These are phyloP conservation scores for Tapirus indicus DNA, from an alignment of 2,797 vertebrate genomes.

Conservation along the genomic window DNA sequence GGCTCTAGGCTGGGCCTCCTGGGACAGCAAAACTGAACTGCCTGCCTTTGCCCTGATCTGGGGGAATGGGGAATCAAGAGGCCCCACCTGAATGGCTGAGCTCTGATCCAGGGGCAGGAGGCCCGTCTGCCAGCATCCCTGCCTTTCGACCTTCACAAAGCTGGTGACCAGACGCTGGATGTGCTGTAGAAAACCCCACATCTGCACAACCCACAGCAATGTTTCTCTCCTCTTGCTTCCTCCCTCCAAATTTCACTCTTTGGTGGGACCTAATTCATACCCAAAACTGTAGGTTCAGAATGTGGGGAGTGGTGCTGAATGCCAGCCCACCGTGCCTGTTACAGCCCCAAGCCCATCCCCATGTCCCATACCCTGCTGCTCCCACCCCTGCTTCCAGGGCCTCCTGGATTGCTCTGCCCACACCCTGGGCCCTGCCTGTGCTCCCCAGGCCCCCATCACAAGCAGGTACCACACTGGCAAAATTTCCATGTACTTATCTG, in stretches of 20 bases:
- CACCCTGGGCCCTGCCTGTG: not conserved
- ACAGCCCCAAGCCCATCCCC: not conserved
- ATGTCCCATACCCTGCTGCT: not conserved
- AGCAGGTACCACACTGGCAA: not conserved
- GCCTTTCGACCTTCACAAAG: not conserved
- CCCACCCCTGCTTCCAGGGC: not conserved
- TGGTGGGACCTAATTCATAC: not conserved
- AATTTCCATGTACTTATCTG: not conserved
- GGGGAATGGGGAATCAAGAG: not conserved
- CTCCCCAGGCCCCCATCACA: not conserved
- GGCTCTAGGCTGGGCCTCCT: not conserved
- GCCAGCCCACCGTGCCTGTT: not conserved
- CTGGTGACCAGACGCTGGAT: not conserved
- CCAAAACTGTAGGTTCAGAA: not conserved
- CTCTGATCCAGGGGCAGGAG: not conserved
- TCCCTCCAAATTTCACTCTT: not conserved
- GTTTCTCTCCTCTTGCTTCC: not conserved
- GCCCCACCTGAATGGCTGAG: not conserved
- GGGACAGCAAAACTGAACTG: not conserved
- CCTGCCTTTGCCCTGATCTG: not conserved
- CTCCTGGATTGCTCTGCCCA: not conserved
- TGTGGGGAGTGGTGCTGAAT: not conserved
- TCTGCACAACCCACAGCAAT: not conserved
- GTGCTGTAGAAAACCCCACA: not conserved
- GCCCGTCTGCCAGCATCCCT: not conserved